A percentile compares a stretch with the other conserved stretches of the same genome.
Conservation (phyloP, 2,797 vertebrate species). For the Esox masquinongy region DNA sequence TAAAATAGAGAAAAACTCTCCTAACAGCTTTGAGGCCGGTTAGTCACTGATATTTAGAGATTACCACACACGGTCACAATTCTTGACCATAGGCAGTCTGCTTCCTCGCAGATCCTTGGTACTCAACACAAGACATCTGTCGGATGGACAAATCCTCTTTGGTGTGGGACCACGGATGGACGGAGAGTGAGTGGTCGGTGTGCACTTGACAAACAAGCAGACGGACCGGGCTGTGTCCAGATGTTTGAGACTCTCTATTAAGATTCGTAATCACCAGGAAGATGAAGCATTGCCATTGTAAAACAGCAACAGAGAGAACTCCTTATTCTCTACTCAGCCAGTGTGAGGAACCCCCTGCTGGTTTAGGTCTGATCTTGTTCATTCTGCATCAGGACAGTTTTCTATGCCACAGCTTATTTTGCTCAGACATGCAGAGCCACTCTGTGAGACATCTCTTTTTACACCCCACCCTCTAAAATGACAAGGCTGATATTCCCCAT, state of each 20-base stretch:
- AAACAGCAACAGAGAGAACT: neutral
- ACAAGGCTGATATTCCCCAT: neutral
- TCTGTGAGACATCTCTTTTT: slow-evolving; percentile 5
- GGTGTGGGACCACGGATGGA: neutral
- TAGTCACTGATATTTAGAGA: too few species aligned
- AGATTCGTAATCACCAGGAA: slow-evolving; percentile 42
- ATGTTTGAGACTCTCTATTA: slow-evolving; percentile 33
- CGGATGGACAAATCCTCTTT: slow-evolving; percentile 13
- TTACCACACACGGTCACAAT: neutral
- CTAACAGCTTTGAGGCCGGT: too few species aligned
- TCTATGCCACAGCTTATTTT: slow-evolving; percentile 6
- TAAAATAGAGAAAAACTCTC: too few species aligned
- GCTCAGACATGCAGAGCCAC: slow-evolving; percentile 16
- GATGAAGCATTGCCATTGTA: slow-evolving; percentile 7
- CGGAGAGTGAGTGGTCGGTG: neutral
- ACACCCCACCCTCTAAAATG: slow-evolving; percentile 20
- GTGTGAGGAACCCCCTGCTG: neutral
- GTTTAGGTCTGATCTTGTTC: neutral
- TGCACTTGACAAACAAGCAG: slow-evolving; percentile 31
- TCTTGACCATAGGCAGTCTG: neutral
- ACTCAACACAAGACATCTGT: neutral
- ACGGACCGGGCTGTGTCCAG: slow-evolving; percentile 32
- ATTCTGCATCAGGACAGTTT: neutral
- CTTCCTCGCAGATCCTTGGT: neutral
- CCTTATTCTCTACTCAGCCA: neutral